These are phyloP conservation scores for Andrena dorsata DNA, from an alignment of 2,888 invertebrate species.

Conservation along the genomic window DNA sequence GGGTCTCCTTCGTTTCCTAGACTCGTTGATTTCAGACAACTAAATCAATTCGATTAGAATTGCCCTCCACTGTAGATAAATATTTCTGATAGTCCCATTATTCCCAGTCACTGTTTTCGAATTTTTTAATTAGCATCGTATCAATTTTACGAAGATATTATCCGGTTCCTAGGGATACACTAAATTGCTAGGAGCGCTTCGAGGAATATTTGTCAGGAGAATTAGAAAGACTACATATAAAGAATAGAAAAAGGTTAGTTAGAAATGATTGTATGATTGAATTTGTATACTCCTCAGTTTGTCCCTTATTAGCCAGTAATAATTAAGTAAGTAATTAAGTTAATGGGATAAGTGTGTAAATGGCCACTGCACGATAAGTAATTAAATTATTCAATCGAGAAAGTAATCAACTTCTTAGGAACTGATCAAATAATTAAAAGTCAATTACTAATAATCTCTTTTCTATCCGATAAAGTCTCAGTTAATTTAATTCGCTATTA, in stretches of 20 bases:
- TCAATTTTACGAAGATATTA: background rate
- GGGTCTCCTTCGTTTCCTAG: too few relatives aligned
- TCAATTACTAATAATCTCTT: slow-evolving; percentile 7
- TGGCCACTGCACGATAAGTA: background rate
- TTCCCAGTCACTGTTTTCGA: too few relatives aligned
- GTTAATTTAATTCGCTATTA: background rate
- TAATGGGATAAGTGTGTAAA: background rate
- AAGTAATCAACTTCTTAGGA: slow-evolving; percentile 7
- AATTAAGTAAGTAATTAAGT: background rate
- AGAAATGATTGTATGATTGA: too few relatives aligned
- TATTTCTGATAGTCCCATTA: too few relatives aligned
- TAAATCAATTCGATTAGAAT: too few relatives aligned
- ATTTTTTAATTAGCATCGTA: background rate
- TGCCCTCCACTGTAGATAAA: too few relatives aligned
- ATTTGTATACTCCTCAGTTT: too few relatives aligned
- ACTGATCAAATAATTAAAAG: slow-evolving; percentile 20
- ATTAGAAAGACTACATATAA: too few relatives aligned
- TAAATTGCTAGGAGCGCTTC: too few relatives aligned
- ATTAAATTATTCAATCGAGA: slow-evolving; percentile 10
- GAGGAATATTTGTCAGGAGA: too few relatives aligned
- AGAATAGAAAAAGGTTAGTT: background rate
- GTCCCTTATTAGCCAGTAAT: background rate
- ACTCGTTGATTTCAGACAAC: too few relatives aligned
- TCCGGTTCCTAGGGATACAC: too few relatives aligned
- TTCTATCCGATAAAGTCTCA: background rate